phyloP scores from a whole-genome alignment of 2,797 vertebrate genomes.

The Phrynocephalus guinanensis region DNA sequence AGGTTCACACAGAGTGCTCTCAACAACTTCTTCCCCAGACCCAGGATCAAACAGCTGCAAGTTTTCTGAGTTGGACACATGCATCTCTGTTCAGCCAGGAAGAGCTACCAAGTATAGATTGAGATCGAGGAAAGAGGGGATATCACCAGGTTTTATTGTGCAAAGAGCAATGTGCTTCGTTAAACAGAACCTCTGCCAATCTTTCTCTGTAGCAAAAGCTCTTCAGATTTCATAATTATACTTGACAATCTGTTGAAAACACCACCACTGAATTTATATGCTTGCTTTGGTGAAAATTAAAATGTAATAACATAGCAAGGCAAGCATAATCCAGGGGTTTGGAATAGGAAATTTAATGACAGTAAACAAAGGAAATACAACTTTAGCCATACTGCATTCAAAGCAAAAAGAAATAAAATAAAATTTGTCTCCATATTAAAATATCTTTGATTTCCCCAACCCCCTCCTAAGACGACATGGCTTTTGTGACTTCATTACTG shows the following conservation, averaged over 20 bases:
- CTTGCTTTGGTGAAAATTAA: constrained; percentile 37
- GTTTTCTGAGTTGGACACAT: constrained; percentile 21
- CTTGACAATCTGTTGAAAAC: constrained; percentile 65
- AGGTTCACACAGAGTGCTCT: constrained; percentile 26
- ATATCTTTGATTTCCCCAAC: not conserved
- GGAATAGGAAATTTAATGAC: constrained; percentile 52
- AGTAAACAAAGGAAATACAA: not conserved
- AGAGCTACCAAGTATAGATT: constrained; percentile 41
- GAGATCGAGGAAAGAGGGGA: constrained; percentile 36
- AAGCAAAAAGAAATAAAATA: constrained; percentile 36
- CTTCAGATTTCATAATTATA: constrained; percentile 63
- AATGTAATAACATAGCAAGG: constrained; percentile 63
- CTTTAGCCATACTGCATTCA: constrained; percentile 29
- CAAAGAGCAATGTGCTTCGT: constrained; percentile 47
- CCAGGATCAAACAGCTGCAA: constrained; percentile 20
- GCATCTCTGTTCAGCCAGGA: constrained; percentile 4
- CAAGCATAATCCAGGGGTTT: constrained; percentile 26
- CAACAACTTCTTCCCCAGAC: constrained; percentile 22
- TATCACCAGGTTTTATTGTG: constrained; percentile 22
- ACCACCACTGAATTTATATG: constrained; percentile 59
- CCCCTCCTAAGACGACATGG: accelerated
- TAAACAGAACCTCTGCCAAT: constrained; percentile 54
- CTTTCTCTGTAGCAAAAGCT: constrained; percentile 63
- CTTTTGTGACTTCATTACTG: not conserved
- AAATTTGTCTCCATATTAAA: constrained; percentile 44